Percentiles rank a stretch among this genome's conserved stretches.
Evolutionary conservation across 1,140 invertebrate genomes (phyloP).

Genomic region (Bombus huntii): DNA sequence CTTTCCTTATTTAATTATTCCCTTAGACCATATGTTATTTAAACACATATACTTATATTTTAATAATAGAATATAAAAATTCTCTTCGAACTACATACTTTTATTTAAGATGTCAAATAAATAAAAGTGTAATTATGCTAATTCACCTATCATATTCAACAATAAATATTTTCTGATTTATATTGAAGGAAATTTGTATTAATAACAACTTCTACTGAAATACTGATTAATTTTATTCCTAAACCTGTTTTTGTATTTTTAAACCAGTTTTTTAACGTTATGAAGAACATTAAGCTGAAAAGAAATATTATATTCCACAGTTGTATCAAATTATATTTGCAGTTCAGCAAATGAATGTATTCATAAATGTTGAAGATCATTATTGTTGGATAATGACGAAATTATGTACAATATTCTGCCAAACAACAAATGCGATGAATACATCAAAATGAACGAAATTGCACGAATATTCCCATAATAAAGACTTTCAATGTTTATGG

Average conservation of each 20-base stretch:
- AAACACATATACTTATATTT: background rate
- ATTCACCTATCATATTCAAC: background rate
- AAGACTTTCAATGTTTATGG: background rate
- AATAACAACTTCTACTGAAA: background rate
- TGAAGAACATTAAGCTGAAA: background rate
- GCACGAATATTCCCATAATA: background rate
- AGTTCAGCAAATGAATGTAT: background rate
- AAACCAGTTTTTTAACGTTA: background rate
- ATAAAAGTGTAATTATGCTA: background rate
- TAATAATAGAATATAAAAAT: background rate
- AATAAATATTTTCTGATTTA: background rate
- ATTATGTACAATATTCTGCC: background rate
- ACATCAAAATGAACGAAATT: background rate
- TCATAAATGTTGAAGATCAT: background rate
- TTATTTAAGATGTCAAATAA: background rate
- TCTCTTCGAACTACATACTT: background rate
- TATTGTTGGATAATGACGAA: background rate
- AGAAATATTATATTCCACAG: no score
- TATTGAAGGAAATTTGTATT: background rate
- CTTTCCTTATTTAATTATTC: background rate
- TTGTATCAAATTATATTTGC: background rate
- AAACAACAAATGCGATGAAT: background rate
- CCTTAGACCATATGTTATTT: background rate
- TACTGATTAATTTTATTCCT: background rate
- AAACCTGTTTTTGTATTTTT: no score